Evolutionary conservation across 2,113 vertebrate genomes (phyloP).

Genomic region (Leptosomus discolor): DNA sequence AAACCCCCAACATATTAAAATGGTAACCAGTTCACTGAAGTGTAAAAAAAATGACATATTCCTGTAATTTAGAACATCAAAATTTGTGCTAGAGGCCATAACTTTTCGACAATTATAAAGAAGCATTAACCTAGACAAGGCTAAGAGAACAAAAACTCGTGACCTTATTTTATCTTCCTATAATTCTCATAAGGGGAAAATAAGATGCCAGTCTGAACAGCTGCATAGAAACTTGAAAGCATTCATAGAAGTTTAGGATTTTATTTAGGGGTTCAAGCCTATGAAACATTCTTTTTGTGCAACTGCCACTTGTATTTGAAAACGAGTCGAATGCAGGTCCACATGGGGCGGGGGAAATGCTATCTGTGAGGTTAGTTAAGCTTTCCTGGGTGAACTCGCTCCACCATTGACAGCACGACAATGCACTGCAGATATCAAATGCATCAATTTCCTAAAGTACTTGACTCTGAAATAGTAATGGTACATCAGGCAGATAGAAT

Average conservation of each 20-base stretch:
- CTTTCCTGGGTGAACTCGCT: conserved; percentile 12
- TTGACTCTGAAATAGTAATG: conserved; percentile 34
- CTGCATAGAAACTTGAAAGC: not conserved
- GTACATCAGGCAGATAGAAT: conserved; percentile 24
- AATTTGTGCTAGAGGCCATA: not conserved
- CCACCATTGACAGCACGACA: conserved; percentile 38
- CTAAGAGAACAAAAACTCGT: not conserved
- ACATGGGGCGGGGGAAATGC: not conserved
- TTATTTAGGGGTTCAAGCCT: not conserved
- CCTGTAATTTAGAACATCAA: not conserved
- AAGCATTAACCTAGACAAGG: not conserved
- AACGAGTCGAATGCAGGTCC: conserved; percentile 1
- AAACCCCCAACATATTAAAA: not conserved
- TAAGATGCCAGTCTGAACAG: not conserved
- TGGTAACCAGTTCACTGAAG: not conserved
- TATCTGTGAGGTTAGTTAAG: conserved; percentile 18
- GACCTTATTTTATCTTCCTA: not conserved
- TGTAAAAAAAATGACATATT: not conserved
- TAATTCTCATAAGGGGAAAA: not conserved
- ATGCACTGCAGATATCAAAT: conserved; percentile 28
- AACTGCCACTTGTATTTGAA: not conserved
- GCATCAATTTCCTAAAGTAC: conserved; percentile 53
- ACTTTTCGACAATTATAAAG: not conserved
- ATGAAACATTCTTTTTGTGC: not conserved
- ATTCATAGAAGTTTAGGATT: not conserved